These are phyloP conservation scores for Bergia sp. DNA, from an alignment of 92 coral and sea anemone genomes.

Conservation along the genomic window DNA sequence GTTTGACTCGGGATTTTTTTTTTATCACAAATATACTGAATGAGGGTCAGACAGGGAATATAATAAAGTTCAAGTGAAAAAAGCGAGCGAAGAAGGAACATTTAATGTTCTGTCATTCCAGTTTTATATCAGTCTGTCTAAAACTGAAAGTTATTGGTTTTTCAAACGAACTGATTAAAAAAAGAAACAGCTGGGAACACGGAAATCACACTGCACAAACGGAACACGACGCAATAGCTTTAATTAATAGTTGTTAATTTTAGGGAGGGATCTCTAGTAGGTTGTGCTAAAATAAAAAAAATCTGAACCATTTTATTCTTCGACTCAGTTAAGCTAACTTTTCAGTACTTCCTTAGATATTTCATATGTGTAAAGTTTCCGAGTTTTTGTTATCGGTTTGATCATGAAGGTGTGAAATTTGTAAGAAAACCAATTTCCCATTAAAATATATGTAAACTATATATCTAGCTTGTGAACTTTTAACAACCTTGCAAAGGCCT, in stretches of 20 bases:
- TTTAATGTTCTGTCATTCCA: neutral
- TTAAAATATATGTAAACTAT: neutral
- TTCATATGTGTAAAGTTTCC: neutral
- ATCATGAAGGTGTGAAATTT: neutral
- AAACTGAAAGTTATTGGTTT: neutral
- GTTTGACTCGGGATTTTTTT: neutral
- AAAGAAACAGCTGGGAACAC: slow-evolving; percentile 13
- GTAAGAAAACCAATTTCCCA: neutral
- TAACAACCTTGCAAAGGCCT: neutral
- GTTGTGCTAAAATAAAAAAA: neutral
- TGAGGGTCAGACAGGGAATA: neutral
- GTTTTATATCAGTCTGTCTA: neutral
- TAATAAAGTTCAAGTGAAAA: neutral
- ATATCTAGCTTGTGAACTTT: neutral
- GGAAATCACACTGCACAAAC: neutral
- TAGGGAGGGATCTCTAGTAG: neutral
- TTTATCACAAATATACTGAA: neutral
- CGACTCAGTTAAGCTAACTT: neutral
- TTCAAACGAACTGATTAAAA: neutral
- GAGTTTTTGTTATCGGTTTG: neutral
- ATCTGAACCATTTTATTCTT: neutral
- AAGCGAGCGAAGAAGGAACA: neutral
- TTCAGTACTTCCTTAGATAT: neutral
- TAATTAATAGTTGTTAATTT: neutral
- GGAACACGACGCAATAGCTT: neutral